phyloP scores from a whole-genome alignment of 2,113 vertebrate genomes.

The Columbina picui region DNA sequence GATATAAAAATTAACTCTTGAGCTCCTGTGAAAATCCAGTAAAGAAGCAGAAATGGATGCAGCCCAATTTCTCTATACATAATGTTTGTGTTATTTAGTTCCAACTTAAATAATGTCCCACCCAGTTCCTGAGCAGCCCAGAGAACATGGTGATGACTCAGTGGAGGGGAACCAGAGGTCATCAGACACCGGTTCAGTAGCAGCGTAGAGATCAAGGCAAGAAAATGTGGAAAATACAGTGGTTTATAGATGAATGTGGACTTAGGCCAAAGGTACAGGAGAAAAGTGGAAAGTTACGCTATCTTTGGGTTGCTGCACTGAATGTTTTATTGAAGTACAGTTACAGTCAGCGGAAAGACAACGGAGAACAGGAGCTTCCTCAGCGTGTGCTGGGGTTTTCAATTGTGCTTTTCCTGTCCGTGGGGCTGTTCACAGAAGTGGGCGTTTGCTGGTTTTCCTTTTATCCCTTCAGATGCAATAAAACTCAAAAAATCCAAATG shows the following conservation, averaged over 20 bases:
- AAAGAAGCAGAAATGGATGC: background rate
- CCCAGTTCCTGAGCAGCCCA: background rate
- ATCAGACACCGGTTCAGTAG: background rate
- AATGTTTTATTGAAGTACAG: background rate
- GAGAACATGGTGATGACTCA: background rate
- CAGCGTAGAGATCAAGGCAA: background rate
- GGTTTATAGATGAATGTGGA: background rate
- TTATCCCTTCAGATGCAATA: background rate
- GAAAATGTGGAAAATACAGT: background rate
- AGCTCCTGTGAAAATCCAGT: background rate
- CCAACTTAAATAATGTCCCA: background rate
- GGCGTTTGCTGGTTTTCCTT: background rate
- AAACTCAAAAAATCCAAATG: background rate
- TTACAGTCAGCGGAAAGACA: background rate
- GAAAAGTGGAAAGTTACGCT: background rate
- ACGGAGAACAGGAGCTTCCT: background rate
- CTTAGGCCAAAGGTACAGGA: background rate
- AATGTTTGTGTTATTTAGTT: background rate
- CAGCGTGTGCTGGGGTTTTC: fast-evolving
- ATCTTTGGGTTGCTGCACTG: background rate
- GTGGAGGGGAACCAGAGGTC: background rate
- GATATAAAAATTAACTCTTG: background rate
- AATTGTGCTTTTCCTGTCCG: background rate
- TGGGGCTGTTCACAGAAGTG: background rate
- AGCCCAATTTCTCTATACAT: background rate